Evolutionary conservation across 2,113 vertebrate species (phyloP), one percentile per base, ranked within the genome.

Genomic region (Peromyscus maniculatus): DNA sequence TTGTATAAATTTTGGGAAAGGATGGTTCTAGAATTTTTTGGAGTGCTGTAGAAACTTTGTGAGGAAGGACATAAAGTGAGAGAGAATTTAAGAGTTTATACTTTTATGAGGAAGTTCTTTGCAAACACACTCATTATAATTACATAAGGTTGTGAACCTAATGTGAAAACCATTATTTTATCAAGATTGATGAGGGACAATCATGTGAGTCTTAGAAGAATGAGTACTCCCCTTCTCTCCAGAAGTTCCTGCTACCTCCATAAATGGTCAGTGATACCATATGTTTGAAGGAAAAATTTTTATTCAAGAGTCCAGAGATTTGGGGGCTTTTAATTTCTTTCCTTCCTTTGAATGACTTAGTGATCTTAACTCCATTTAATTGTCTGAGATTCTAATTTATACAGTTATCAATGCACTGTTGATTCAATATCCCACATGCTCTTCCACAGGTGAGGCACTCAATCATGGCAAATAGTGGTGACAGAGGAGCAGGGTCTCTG

Each of bases 1-100:
- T 91, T 90, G 62, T 95, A 75, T 89, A 93, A 89, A 87, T 93
- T 90, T 59, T 0, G 93, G 87, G 3, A 84, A 83, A 33, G 64
- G 39, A 4, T 84, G 36, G 5, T 80, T 78, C 80, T 82, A 64
- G 67, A 75, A 16, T 72, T 87, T 69, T 75, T 57, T 36, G 64
- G 55, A 79, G 24, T 71, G 33, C 36, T 71, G 72, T 64, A 72
- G 64, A 92, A 80, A 33, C 79, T 95, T 88, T 15, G 31, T 33
- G 15, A 62, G 6, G n/a, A 22, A 39, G 26, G 4, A 43, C 12
- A 67, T 26, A 89, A 22, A 69, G 17, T 49, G 52, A 57, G n/a
- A 93, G 55, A 86, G 33, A 75, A 74, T 78, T 26, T 71, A 71
- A 91, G 43, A n/a, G 19, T 86, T 83, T 72, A 33, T 36, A 69